Conservation (phyloP, 2,113 vertebrate genomes). For the Chionodraco myersi region DNA sequence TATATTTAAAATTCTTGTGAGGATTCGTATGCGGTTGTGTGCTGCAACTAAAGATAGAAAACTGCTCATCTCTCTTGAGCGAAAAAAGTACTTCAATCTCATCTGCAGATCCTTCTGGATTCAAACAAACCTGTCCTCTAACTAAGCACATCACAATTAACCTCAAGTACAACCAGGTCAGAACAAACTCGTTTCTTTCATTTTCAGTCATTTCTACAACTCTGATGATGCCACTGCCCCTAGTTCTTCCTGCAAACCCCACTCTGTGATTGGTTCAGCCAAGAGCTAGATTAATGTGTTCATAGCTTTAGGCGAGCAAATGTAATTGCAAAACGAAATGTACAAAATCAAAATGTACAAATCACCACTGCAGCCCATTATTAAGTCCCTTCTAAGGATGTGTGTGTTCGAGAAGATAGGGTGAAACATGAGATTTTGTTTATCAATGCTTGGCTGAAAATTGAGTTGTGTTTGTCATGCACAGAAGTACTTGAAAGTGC, state of each 20-base stretch:
- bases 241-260: slow-evolving; percentile 51
- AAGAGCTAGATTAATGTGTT: slow-evolving; percentile 53
- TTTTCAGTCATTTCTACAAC: slow-evolving; percentile 68
- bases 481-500: slow-evolving; percentile 18
- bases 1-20: slow-evolving; percentile 51
- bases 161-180: slow-evolving; percentile 68
- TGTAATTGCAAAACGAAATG: slow-evolving; percentile 57
- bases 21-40: slow-evolving; percentile 68
- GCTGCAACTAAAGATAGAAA: slow-evolving; percentile 46
- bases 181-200: slow-evolving; percentile 30
- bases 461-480: slow-evolving; percentile 28
- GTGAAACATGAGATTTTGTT: slow-evolving; percentile 10
- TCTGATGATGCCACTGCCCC: slow-evolving; percentile 69
- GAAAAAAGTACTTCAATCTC: slow-evolving; percentile 71
- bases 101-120: slow-evolving; percentile 60
- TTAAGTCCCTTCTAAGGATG: slow-evolving; percentile 6
- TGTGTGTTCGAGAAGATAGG: slow-evolving; percentile 31
- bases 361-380: slow-evolving; percentile 25
- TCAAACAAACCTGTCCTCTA: slow-evolving; percentile 60
- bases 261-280: slow-evolving; percentile 53
- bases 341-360: slow-evolving; percentile 26
- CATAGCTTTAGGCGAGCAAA: slow-evolving; percentile 46
- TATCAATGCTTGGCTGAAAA: background rate
- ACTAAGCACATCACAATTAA: slow-evolving; percentile 82
- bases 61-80: slow-evolving; percentile 61